Evolutionary conservation across 2,797 vertebrate species (phyloP), one percentile per base, ranked within the genome.

Genomic region (Neoniphon sammara): DNA sequence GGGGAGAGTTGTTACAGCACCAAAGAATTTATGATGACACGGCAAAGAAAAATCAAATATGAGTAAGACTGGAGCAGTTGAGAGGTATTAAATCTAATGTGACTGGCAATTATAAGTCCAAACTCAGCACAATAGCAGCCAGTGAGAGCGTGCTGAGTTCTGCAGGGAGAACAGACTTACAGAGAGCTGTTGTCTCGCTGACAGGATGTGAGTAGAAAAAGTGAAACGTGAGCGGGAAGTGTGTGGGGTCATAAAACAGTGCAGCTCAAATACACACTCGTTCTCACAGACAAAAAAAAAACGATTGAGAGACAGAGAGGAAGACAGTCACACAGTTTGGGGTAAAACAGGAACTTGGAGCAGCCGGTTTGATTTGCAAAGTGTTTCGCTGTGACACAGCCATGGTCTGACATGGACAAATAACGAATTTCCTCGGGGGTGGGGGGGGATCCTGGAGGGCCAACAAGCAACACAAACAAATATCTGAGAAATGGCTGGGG

Each of bases 141-240:
- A 20, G 46, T 0, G 1, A 60, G 59, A 31, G 70, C 53, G 14
- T 2, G 61, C 6, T 14, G 55, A 66, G 36, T 46, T 54, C 53
- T 34, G 65, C 67, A 55, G 12, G 17, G 66, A 66, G 72, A 53
- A 75, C 70, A 67, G 12, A 70, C 73, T 46, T 0, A 72, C 73
- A 82, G 68, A 86, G 80, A 74, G 77, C 76, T 60, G 79, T 47
- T 58, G 70, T 79, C 80, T 72, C 53, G 18, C 82, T 79, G 87
- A 87, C 91, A 90, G 91, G 91, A 93, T 83, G 83, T 20, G 79
- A 86, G 84, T 75, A 54, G 69, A 76, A 89, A 91, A 92, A 92
- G 91, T 92, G 86, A 92, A 93, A 92, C 81, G 87, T 87, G 89
- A 91, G 88, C 73, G 79, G 91, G 89, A 93, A 91, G 90, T 84